Evolutionary conservation across 2,888 invertebrate genomes (phyloP).

Genomic region (Flexamia atlantica): DNA sequence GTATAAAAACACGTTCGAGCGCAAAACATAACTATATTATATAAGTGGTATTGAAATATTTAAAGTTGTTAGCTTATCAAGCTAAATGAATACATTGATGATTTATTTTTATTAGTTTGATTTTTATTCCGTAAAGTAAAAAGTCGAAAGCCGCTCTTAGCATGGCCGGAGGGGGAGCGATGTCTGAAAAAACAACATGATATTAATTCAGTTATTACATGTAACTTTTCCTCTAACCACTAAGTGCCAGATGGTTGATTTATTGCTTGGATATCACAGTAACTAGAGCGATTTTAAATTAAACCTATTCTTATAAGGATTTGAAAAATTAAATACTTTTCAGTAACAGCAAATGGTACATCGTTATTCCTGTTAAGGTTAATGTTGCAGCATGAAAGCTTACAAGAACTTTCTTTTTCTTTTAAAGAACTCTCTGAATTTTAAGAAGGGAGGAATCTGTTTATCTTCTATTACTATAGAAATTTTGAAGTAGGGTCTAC

Average conservation of each 20-base stretch:
- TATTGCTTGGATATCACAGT: too few relatives aligned
- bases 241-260: too few relatives aligned
- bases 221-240: too few relatives aligned
- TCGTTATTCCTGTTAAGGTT: neutral
- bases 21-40: too few relatives aligned
- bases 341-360: neutral
- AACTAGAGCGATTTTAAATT: too few relatives aligned
- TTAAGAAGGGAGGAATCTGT: too few relatives aligned
- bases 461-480: too few relatives aligned
- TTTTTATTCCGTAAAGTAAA: conserved; percentile 10
- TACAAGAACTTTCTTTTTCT: neutral
- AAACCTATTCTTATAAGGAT: too few relatives aligned
- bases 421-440: neutral
- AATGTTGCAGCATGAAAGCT: neutral
- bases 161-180: neutral
- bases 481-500: too few relatives aligned
- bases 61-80: neutral
- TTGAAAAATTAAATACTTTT: too few relatives aligned
- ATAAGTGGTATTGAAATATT: too few relatives aligned
- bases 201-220: too few relatives aligned
- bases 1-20: neutral
- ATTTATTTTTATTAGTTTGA: neutral
- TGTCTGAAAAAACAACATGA: conserved; percentile 47
- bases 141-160: conserved; percentile 10
- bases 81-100: conserved; percentile 31